Evolutionary conservation across 2,888 invertebrate species (phyloP), one percentile per base, ranked within the genome.

Genomic region (Antitype chi): DNA sequence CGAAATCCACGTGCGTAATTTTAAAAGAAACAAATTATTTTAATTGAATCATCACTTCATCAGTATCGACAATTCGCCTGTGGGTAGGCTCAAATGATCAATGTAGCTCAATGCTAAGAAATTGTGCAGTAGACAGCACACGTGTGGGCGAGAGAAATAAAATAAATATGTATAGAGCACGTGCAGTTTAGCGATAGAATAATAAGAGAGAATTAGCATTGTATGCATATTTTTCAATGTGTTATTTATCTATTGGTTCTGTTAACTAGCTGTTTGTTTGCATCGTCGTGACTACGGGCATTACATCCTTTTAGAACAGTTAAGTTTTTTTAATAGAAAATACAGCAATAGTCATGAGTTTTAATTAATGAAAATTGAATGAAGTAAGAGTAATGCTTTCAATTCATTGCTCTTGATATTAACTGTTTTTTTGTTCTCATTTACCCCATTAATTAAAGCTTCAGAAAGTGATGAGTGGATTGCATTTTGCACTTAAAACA

Each of bases 21-120:
- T 82, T 76, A 60, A 60, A 57, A 25, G 74, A 83, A 82, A 80
- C 55, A 68, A 81, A 84, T 77, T 9, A 68, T 74, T 60, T 52
- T 69, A 60, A 81, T 83, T 84, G 77, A 75, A 73, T 79, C 76
- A 70, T 70, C 76, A 77, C 64, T 85, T 79, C 76, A 70, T 70
- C 76, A 77, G 67, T 85, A 85, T 83, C 76, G 71, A 74, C 75
- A 86, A 87, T 86, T 87, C 78, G 43, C 11, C 23, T 69, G 80
- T 77, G 82, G 84, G 84, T 86, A 86, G 82, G 76, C 60, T 72
- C 25, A 53, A 63, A 62, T 80, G 25, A 47, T 77, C 32, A 43
- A 69, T 66, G 77, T 73, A 70, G 70, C 67, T 86, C 85, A 87
- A 86, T 89, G 85, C 82, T 87, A 84, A 86, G 72, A 70, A 80